phyloP scores from a whole-genome alignment of 2,113 vertebrate species.

The Ursus arctos region DNA sequence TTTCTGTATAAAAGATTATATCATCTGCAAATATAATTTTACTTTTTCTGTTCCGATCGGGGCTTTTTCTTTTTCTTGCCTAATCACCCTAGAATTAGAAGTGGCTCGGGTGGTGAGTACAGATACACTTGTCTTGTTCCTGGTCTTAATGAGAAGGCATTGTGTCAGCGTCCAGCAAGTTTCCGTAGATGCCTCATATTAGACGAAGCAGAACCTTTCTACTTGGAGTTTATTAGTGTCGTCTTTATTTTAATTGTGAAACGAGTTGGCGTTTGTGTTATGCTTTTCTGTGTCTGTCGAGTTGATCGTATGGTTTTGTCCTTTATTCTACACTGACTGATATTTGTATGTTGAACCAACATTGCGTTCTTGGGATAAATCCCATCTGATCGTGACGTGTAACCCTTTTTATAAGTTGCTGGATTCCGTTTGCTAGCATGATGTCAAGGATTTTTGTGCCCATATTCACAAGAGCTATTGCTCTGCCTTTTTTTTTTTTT shows the following conservation, averaged over 20 bases:
- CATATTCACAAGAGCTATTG: not conserved
- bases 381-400: not conserved
- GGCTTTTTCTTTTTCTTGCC: not conserved
- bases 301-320: not conserved
- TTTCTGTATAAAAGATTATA: rapidly evolving
- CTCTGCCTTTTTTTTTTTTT: not conserved
- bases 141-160: not conserved
- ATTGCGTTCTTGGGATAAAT: not conserved
- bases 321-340: not conserved
- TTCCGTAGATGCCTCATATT: not conserved
- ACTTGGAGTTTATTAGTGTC: not conserved
- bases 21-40: not conserved
- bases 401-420: not conserved
- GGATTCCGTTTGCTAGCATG: not conserved
- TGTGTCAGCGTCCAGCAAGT: rapidly evolving
- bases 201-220: not conserved
- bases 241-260: not conserved
- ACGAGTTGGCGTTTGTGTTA: not conserved
- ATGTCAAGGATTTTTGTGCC: not conserved
- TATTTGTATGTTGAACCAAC: not conserved
- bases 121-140: not conserved
- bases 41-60: not conserved
- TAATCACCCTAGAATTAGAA: not conserved
- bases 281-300: not conserved
- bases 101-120: not conserved